Conservation (phyloP, 2,888 invertebrate species). For the Dryococelus australis region DNA sequence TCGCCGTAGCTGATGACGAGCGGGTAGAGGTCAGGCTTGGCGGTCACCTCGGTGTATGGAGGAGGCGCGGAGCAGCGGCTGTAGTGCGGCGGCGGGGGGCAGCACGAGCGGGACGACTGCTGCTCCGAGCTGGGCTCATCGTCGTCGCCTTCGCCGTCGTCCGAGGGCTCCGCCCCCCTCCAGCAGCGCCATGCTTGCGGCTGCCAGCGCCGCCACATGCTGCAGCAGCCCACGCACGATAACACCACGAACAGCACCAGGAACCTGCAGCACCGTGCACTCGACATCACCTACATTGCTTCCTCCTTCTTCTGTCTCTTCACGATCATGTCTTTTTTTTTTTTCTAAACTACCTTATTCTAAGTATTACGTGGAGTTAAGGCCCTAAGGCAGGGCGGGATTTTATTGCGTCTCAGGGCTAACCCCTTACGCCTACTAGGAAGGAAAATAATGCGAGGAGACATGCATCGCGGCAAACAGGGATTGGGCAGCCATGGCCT, state of each 20-base stretch:
- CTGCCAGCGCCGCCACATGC: slow-evolving; percentile 65
- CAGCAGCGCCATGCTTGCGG: slow-evolving; percentile 36
- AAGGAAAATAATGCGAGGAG: too few species aligned
- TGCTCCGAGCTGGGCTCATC: slow-evolving; percentile 73
- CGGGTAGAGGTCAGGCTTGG: slow-evolving; percentile 86
- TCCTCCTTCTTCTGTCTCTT: too few species aligned
- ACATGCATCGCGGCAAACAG: too few species aligned
- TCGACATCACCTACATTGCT: not conserved
- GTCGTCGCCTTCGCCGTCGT: slow-evolving; percentile 58
- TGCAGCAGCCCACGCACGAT: slow-evolving; percentile 74
- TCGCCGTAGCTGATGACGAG: slow-evolving; percentile 80
- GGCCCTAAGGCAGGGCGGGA: too few species aligned
- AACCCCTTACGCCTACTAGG: too few species aligned
- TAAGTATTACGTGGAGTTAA: too few species aligned
- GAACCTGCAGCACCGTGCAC: slow-evolving; percentile 60
- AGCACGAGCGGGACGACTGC: slow-evolving; percentile 81
- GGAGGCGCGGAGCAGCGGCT: slow-evolving; percentile 85
- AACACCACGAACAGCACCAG: slow-evolving; percentile 74
- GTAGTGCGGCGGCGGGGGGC: slow-evolving; percentile 71
- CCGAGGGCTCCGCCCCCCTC: slow-evolving; percentile 60
- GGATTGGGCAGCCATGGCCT: too few species aligned
- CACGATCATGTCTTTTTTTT: too few species aligned
- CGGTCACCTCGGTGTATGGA: slow-evolving; percentile 86
- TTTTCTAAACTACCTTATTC: too few species aligned
- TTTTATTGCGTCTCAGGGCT: too few species aligned